phyloP scores from a whole-genome alignment of 2,888 invertebrate species.

The Drosophila dives region DNA sequence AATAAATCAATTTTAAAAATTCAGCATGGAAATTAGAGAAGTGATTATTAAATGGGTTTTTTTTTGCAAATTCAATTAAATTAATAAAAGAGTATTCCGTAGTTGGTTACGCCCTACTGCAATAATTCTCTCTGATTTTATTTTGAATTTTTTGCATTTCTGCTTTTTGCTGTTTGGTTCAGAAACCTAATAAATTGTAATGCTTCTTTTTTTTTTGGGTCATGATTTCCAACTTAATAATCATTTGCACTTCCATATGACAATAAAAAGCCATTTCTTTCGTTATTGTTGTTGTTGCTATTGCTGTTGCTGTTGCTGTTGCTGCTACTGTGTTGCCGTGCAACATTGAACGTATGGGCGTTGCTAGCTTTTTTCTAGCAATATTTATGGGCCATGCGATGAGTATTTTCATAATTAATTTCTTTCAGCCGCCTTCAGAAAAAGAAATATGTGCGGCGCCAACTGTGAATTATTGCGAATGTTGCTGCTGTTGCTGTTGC shows the following conservation, averaged over 20 bases:
- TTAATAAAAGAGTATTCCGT: background rate
- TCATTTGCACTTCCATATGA: conserved; percentile 49
- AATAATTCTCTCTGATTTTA: background rate
- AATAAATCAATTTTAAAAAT: background rate
- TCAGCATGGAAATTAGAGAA: no score
- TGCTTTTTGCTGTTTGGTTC: conserved; percentile 10
- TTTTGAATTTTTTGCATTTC: background rate
- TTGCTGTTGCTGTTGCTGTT: conserved; percentile 4
- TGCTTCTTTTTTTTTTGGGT: conserved; percentile 37
- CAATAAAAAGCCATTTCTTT: conserved; percentile 34
- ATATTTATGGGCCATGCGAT: conserved; percentile 55
- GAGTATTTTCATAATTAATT: conserved; percentile 76
- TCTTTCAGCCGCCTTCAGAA: conserved; percentile 51
- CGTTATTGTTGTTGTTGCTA: conserved; percentile 14
- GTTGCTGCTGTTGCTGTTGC: conserved; percentile 8
- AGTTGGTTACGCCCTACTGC: background rate
- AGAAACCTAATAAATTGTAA: conserved; percentile 46
- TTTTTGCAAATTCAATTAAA: background rate
- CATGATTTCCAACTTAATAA: conserved; percentile 40
- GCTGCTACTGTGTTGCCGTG: conserved; percentile 18
- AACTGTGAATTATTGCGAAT: conserved; percentile 63
- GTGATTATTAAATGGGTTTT: no score
- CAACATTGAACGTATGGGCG: conserved; percentile 30
- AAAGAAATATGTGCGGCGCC: conserved; percentile 48
- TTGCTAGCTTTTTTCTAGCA: conserved; percentile 20